These are phyloP conservation scores for Daktulosphaira vitifoliae DNA, from an alignment of 1,140 invertebrate genomes.

Conservation along the genomic window DNA sequence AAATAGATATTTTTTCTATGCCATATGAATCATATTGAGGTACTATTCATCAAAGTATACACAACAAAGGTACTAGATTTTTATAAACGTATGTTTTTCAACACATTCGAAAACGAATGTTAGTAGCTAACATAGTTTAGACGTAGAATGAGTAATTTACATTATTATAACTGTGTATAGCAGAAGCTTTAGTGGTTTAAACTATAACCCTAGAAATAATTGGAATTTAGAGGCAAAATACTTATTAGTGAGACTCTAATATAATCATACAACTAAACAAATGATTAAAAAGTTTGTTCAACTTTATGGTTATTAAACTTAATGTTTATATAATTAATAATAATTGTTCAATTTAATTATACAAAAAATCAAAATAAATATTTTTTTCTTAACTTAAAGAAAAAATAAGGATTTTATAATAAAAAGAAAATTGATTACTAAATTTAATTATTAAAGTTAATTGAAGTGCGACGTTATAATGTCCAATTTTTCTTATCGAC, in stretches of 20 bases:
- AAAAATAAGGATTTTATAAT: too few species aligned
- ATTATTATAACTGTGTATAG: slow-evolving; percentile 12
- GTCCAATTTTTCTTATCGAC: too few species aligned
- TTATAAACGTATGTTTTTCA: slow-evolving; percentile 11
- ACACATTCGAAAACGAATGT: background rate
- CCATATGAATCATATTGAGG: background rate
- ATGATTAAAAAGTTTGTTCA: background rate
- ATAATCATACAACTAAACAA: slow-evolving; percentile 10
- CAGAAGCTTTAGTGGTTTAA: background rate
- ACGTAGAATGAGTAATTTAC: slow-evolving; percentile 18
- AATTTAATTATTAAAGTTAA: too few species aligned
- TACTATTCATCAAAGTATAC: slow-evolving; percentile 10
- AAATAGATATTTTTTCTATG: background rate
- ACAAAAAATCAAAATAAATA: too few species aligned
- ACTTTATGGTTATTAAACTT: too few species aligned
- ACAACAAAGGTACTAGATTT: slow-evolving; percentile 9
- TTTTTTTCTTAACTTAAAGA: too few species aligned
- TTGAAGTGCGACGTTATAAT: too few species aligned
- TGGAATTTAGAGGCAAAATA: slow-evolving; percentile 3
- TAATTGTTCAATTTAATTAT: too few species aligned
- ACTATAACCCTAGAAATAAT: background rate
- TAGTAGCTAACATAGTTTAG: slow-evolving; percentile 4
- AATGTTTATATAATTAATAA: too few species aligned
- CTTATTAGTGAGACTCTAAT: background rate
- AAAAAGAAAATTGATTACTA: too few species aligned